A percentile compares a stretch with the other conserved stretches of the same genome.
phyloP scores from a whole-genome alignment of 2,888 invertebrate genomes.

The Zygogramma bicolorata region DNA sequence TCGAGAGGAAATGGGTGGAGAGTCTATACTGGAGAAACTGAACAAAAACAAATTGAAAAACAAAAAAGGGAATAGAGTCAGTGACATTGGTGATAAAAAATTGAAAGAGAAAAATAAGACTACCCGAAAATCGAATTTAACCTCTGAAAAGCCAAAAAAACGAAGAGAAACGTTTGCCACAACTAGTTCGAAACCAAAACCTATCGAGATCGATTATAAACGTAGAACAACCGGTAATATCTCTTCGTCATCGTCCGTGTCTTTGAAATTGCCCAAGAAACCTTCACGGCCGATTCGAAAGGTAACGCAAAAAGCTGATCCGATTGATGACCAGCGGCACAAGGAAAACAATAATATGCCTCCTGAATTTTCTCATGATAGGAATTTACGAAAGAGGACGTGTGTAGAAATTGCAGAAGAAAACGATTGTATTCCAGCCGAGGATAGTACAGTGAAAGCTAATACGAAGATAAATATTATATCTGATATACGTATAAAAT shows the following conservation, averaged over 20 bases:
- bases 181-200: background rate
- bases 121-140: background rate
- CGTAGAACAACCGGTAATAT: background rate
- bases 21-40: slow-evolving; percentile 8
- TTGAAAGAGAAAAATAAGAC: background rate
- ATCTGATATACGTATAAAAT: slow-evolving; percentile 27
- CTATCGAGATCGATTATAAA: background rate
- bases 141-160: background rate
- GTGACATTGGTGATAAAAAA: background rate
- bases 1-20: slow-evolving; percentile 15
- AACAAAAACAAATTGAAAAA: background rate
- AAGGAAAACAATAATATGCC: background rate
- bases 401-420: no score
- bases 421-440: no score
- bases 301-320: background rate
- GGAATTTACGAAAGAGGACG: background rate
- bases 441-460: background rate
- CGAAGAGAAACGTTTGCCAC: background rate
- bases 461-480: slow-evolving; percentile 26
- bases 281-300: background rate
- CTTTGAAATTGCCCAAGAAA: background rate
- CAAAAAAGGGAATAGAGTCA: background rate
- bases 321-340: no score
- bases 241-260: background rate
- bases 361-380: background rate